Conservation (phyloP, 2,113 vertebrate genomes). For the Oreotrochilus melanogaster region DNA sequence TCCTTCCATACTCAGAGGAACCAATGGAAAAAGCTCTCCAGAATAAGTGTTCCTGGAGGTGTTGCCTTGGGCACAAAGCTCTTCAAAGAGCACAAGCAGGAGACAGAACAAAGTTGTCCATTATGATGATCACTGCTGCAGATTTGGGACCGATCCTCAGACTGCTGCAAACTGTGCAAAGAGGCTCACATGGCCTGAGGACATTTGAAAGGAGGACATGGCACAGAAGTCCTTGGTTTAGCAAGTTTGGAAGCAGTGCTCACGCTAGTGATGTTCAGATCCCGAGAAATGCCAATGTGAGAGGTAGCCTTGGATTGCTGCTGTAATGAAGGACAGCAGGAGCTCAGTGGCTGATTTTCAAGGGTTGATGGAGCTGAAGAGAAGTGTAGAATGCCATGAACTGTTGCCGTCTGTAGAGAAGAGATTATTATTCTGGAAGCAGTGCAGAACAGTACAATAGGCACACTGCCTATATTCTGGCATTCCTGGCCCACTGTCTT, state of each 20-base stretch:
- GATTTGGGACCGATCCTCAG: neutral
- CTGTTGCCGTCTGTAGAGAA: neutral
- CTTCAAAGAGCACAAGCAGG: neutral
- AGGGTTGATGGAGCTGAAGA: neutral
- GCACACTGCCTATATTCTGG: too few species aligned
- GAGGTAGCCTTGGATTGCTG: neutral
- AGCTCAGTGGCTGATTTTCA: neutral
- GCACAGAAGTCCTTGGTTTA: neutral
- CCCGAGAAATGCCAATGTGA: neutral
- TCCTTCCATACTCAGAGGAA: neutral
- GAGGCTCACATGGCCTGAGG: neutral
- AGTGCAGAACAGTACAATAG: neutral
- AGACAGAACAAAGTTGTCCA: neutral
- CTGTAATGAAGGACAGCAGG: neutral
- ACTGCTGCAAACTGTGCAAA: neutral
- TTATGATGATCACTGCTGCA: neutral
- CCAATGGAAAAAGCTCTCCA: neutral
- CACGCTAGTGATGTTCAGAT: rapidly evolving
- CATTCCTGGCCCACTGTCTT: neutral
- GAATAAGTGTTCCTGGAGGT: neutral
- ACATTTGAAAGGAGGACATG: neutral
- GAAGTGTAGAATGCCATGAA: neutral
- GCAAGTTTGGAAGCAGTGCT: neutral
- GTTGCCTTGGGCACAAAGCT: neutral
- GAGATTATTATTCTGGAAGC: neutral